These are phyloP conservation scores for Scomber colias DNA, from an alignment of 2,113 vertebrate species.

Conservation along the genomic window DNA sequence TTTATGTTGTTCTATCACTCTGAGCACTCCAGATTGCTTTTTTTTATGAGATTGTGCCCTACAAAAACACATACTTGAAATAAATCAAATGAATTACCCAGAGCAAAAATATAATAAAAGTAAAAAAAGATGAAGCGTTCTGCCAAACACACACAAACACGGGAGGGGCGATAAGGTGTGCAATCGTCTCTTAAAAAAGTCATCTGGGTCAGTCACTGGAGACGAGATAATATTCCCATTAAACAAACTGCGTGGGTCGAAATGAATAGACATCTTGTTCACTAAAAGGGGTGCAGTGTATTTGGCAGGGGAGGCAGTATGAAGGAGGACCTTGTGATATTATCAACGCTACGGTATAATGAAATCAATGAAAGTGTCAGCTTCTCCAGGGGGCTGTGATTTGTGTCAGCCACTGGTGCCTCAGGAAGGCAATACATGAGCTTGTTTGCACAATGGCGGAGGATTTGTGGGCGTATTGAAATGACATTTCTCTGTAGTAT, in stretches of 20 bases:
- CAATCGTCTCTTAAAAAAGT: conserved; percentile 10
- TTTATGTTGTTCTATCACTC: background rate
- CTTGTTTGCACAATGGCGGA: conserved; percentile 68
- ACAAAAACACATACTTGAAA: background rate
- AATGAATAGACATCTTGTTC: conserved; percentile 31
- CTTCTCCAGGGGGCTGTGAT: conserved; percentile 56
- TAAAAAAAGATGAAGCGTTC: background rate
- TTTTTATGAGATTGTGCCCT: background rate
- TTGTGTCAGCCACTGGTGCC: conserved; percentile 62
- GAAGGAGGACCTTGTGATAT: conserved; percentile 62
- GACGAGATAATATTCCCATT: conserved; percentile 44
- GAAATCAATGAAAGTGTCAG: conserved; percentile 74
- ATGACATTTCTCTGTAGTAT: conserved; percentile 65
- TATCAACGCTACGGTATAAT: conserved; percentile 66
- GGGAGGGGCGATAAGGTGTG: background rate
- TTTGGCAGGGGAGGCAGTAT: conserved; percentile 33
- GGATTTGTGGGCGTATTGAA: conserved; percentile 78
- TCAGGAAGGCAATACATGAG: conserved; percentile 18
- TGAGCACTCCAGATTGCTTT: too few species aligned
- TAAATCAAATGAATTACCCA: background rate
- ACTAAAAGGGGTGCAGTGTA: background rate
- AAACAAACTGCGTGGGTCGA: conserved; percentile 32
- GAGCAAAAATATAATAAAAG: background rate
- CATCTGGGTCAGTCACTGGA: background rate
- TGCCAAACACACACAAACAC: background rate